A percentile compares a stretch with the other conserved stretches of the same genome.
phyloP scores from a whole-genome alignment of 2,888 invertebrate genomes.

The Caenorhabditis becei region DNA sequence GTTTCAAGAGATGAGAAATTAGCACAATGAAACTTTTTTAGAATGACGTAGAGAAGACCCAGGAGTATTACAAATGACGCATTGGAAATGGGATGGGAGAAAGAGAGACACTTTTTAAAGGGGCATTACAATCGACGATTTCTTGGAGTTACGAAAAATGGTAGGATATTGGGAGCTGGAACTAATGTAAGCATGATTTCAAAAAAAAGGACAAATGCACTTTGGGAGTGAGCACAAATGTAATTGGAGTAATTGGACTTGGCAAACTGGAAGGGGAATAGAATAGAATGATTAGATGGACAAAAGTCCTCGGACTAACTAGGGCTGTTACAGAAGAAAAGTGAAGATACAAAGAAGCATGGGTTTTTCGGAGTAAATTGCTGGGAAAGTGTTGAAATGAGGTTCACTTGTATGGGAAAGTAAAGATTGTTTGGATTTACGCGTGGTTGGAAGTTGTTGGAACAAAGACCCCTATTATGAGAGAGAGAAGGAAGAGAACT shows the following conservation, averaged over 20 bases:
- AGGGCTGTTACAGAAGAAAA: neutral
- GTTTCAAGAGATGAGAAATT: slow-evolving; percentile 28
- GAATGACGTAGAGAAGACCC: slow-evolving; percentile 54
- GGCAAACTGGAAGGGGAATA: slow-evolving; percentile 8
- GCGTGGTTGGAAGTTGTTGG: slow-evolving; percentile 60
- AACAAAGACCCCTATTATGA: slow-evolving; percentile 57
- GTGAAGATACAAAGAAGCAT: neutral
- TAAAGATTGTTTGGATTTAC: slow-evolving; percentile 44
- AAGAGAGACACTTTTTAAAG: no score
- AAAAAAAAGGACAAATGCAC: slow-evolving; percentile 7
- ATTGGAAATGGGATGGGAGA: slow-evolving; percentile 4
- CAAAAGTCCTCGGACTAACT: slow-evolving; percentile 35
- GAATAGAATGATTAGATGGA: slow-evolving; percentile 6
- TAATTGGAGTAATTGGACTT: neutral
- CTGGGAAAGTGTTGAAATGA: slow-evolving; percentile 1
- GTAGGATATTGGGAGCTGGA: no score
- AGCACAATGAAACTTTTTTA: slow-evolving; percentile 47
- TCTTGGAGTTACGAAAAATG: no score
- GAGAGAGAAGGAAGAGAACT: slow-evolving; percentile 46
- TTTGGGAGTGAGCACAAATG: slow-evolving; percentile 1
- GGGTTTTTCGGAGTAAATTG: no score
- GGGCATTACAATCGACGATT: no score
- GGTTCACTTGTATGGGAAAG: slow-evolving; percentile 31
- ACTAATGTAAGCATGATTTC: no score
- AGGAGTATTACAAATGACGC: slow-evolving; percentile 44